Evolutionary conservation across 2,888 invertebrate genomes (phyloP), one percentile per base, ranked within the genome.

Genomic region (Caenorhabditis doughertyi): DNA sequence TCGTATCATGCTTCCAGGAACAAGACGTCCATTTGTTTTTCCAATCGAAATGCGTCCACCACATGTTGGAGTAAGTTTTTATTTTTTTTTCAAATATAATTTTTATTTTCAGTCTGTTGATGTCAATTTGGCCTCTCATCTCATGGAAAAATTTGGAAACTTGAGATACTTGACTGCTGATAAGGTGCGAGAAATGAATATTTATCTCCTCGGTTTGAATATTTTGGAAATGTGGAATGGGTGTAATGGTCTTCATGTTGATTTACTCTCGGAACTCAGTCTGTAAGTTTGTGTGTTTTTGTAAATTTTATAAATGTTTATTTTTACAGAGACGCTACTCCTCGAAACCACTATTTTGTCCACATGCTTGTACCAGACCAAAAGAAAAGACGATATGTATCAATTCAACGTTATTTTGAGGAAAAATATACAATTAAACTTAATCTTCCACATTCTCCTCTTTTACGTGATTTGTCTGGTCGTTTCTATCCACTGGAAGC

Each of bases 1-100:
- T 2, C 18, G 44, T 47, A n/a, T n/a, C n/a, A 68, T 68, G 68
- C 68, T 68, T 11, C 68, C 68, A 1, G 68, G 68, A 18, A 55
- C 55, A 1, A 11, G 0, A 1, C 27, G 42, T 0, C 27, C 68
- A 9, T 3, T 39, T 23, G 2, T 23, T 8, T 4, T 35, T 1
- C 67, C 67, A 5, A 5, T 3, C 1, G 47, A 21, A 13, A 51
- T 23, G 4, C 1, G 1, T 1, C 67, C 67, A 23, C 67, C 67
- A n/a, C 1, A 23, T 13, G 21, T 9, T 16, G 51, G 49, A 3
- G 65, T 67, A 35, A 53, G 25, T 51, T 67, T 27, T 29, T 44
- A 13, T 23, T n/a, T 9, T 5, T 35, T 35, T 44, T 29, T 49
- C 2, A 5, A 8, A 5, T 3, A 35, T 16, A 35, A 18, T 18